Conservation (phyloP, 1,140 invertebrate species). For the Melanaphis sacchari region DNA sequence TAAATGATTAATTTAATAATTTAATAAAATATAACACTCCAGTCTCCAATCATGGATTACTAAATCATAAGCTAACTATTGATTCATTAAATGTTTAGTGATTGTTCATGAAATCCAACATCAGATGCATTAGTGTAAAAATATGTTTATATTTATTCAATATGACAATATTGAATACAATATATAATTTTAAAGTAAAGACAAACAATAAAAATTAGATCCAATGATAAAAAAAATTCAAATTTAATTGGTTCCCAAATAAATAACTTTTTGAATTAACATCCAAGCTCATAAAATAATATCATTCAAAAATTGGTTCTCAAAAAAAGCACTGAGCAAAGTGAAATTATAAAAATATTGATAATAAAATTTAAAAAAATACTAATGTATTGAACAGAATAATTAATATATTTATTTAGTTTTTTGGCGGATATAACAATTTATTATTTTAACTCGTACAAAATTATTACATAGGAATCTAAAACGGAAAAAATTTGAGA, state of each 20-base stretch:
- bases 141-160: neutral
- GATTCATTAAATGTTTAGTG: too few species aligned
- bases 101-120: too few species aligned
- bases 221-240: neutral
- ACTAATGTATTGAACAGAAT: too few species aligned
- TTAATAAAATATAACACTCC: too few species aligned
- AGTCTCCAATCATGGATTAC: too few species aligned
- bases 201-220: neutral
- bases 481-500: neutral
- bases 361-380: too few species aligned
- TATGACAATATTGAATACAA: neutral
- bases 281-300: neutral
- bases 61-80: too few species aligned
- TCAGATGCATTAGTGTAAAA: neutral
- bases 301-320: neutral
- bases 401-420: neutral
- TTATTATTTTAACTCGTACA: too few species aligned
- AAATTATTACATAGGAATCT: too few species aligned
- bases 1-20: too few species aligned
- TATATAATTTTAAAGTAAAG: neutral
- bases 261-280: neutral
- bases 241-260: neutral
- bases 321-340: neutral
- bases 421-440: too few species aligned
- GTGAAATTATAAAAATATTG: too few species aligned